phyloP scores from a whole-genome alignment of 2,888 invertebrate species.

The Cerastis leucographa region DNA sequence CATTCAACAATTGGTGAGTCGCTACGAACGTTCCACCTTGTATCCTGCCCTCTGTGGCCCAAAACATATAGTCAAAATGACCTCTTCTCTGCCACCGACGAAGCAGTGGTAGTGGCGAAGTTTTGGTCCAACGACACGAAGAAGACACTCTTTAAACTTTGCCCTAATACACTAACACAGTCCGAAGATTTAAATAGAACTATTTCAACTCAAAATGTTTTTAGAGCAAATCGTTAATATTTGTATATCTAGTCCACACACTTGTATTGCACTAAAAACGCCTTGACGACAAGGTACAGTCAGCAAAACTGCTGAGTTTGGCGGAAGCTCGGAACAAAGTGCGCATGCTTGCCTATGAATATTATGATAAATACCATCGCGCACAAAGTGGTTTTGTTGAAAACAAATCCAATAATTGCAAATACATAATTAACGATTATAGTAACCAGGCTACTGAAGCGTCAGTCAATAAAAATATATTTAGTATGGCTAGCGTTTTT shows the following conservation, averaged over 20 bases:
- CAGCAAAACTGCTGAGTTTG: constrained; percentile 29
- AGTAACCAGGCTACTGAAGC: not conserved
- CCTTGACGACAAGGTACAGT: constrained; percentile 12
- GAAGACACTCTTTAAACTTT: not conserved
- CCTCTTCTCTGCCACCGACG: not conserved
- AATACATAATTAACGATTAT: not conserved
- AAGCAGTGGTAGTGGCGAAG: not conserved
- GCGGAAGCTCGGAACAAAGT: constrained; percentile 31
- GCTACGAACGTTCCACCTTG: not conserved
- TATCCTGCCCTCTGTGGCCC: not conserved
- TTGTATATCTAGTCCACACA: constrained; percentile 29
- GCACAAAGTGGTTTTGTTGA: constrained; percentile 8
- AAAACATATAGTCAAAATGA: not conserved
- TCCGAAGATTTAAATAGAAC: not conserved
- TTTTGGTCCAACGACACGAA: not conserved
- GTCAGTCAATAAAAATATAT: not conserved
- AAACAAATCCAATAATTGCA: not conserved
- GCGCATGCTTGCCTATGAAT: not conserved
- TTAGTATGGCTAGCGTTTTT: not conserved
- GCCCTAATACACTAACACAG: not conserved
- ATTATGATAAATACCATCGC: constrained; percentile 14
- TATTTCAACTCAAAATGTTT: constrained; percentile 4
- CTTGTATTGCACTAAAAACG: constrained; percentile 4
- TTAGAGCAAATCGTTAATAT: constrained; percentile 11
- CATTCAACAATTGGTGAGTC: not conserved